phyloP scores from a whole-genome alignment of 2,888 invertebrate species.

The Lasioglossum malachurum region DNA sequence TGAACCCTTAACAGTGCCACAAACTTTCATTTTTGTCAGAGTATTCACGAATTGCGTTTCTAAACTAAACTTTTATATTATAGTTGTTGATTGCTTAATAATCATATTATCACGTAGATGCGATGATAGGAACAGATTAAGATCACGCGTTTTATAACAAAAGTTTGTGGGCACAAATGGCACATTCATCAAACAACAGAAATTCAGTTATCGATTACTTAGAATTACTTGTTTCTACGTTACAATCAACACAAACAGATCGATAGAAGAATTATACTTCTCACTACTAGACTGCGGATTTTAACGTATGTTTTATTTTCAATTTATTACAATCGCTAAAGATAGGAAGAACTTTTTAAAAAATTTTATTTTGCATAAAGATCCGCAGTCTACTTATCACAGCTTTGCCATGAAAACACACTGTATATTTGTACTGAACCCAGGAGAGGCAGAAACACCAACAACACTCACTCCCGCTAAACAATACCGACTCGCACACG shows the following conservation, averaged over 20 bases:
- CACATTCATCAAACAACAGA: background rate
- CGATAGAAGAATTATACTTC: no score
- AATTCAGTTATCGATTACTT: background rate
- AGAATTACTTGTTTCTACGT: background rate
- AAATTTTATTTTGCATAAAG: no score
- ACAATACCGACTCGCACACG: background rate
- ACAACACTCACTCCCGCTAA: background rate
- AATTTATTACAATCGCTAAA: no score
- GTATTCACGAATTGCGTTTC: background rate
- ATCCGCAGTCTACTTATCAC: no score
- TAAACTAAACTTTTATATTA: background rate
- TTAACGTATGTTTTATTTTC: no score
- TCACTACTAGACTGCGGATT: no score
- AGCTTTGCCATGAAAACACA: background rate
- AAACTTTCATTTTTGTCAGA: background rate
- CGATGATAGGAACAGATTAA: background rate
- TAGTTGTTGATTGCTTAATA: background rate
- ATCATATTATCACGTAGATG: background rate
- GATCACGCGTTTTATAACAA: background rate
- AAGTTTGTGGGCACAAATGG: background rate
- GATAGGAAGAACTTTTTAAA: no score
- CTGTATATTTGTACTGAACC: background rate
- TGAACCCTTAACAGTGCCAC: background rate
- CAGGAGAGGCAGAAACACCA: background rate
- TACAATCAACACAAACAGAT: background rate